Percentiles rank a stretch among this genome's conserved stretches.
These are phyloP conservation scores for Andrena flavipes DNA, from an alignment of 2,888 invertebrate species.

Conservation along the genomic window DNA sequence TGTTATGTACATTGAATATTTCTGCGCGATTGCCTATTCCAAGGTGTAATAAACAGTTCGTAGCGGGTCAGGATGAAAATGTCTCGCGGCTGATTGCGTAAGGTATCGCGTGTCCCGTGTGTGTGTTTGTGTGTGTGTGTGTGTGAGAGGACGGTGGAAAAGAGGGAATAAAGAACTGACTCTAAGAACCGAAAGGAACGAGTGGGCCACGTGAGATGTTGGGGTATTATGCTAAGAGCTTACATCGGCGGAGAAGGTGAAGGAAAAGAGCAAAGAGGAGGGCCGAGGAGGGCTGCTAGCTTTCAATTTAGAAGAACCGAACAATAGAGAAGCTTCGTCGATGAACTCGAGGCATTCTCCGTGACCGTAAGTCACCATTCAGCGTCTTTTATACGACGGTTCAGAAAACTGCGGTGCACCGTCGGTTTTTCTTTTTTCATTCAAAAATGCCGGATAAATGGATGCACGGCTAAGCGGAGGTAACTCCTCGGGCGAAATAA, in stretches of 20 bases:
- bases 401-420: background rate
- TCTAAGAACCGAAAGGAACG: background rate
- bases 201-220: background rate
- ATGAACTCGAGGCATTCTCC: constrained; percentile 58
- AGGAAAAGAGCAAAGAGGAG: constrained; percentile 28
- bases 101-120: too few relatives aligned
- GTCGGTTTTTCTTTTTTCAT: background rate
- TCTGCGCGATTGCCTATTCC: background rate
- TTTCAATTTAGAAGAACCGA: constrained; percentile 61
- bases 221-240: background rate
- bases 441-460: background rate
- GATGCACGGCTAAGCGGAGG: background rate
- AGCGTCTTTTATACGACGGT: constrained; percentile 23
- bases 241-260: constrained; percentile 1
- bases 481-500: background rate
- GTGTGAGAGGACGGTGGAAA: too few relatives aligned
- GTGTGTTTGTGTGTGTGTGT: too few relatives aligned
- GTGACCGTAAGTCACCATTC: constrained; percentile 47
- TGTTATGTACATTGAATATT: background rate
- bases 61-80: too few relatives aligned
- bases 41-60: too few relatives aligned
- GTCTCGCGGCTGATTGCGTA: too few relatives aligned
- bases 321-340: constrained; percentile 52
- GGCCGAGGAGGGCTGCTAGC: constrained; percentile 35
- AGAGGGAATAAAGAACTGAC: background rate